Conservation (phyloP, 2,888 invertebrate species). For the Phalera bucephala region DNA sequence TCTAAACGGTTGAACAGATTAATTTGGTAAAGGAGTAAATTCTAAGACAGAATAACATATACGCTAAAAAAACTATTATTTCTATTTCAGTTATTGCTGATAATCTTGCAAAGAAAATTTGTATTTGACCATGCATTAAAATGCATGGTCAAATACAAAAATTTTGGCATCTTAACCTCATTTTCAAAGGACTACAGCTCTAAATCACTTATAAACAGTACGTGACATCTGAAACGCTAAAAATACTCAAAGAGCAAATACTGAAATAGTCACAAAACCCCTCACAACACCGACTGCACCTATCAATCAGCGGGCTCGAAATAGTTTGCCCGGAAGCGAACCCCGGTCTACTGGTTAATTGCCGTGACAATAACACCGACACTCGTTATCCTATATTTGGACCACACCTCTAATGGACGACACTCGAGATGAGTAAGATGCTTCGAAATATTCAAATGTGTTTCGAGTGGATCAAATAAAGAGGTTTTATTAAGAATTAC, state of each 20-base stretch:
- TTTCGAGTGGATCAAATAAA: conserved; percentile 13
- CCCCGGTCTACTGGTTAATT: conserved; percentile 51
- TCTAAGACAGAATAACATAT: no score
- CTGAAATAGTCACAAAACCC: conserved; percentile 37
- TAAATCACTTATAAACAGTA: background rate
- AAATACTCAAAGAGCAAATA: conserved; percentile 14
- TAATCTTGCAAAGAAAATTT: no score
- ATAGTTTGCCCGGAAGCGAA: conserved; percentile 58
- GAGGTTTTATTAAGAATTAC: background rate
- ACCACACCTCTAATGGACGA: conserved; percentile 49
- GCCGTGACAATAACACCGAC: conserved; percentile 57
- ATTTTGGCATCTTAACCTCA: no score
- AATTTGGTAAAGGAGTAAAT: no score
- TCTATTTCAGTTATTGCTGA: no score
- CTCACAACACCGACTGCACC: conserved; percentile 33
- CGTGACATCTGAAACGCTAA: conserved; percentile 1
- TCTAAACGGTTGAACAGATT: no score
- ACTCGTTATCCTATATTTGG: conserved; percentile 60
- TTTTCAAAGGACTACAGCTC: no score
- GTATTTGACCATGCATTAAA: no score
- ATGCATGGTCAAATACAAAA: no score
- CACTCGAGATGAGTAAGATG: conserved; percentile 24
- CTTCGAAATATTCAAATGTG: conserved; percentile 11
- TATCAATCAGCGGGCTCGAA: conserved; percentile 56
- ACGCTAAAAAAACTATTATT: no score